Evolutionary conservation across 2,888 invertebrate species (phyloP), one percentile per base, ranked within the genome.

Genomic region (Lacanobia oleracea): DNA sequence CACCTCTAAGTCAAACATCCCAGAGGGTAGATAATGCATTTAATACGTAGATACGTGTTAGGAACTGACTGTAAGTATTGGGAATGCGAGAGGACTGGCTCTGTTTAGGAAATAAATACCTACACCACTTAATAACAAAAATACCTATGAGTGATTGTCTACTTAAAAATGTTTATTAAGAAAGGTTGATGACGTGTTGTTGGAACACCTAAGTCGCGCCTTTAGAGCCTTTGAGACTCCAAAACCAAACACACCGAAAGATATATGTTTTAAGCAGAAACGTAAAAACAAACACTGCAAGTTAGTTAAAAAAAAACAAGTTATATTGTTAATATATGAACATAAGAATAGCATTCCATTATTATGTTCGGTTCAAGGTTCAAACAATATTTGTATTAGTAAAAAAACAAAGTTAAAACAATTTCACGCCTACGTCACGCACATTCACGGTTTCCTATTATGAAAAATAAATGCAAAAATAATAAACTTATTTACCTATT

Each of bases 311-410:
- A 43, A 33, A 27, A 9, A 18, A 23, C 16, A 48, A 18, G 27
- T 12, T 8, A 16, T 21, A n/a, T 18, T 50, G 21, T 16, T 56
- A 48, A 21, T 51, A 10, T 40, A 37, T 61, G 27, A 43, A 40
- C 10, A 4, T 33, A 40, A 50, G 21, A 61, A 69, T 33, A 60
- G 43, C 14, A 77, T 75, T 68, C 33, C 54, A 50, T 56, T 51
- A 27, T 27, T 51, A 27, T 27, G 54, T 51, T 40, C 16, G 16
- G 60, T 63, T 78, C 75, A 75, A 75, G 78, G 78, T 63, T 63
- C 21, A 48, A 48, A 9, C 10, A 72, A 45, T 71, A 63, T 78
- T 70, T 63, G 23, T 59, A 16, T 23, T 53, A 45, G 0, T 23
- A 45, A 48, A 60, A 72, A 54, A 37, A 48, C 12, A 27, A 37